Evolutionary conservation across 2,888 invertebrate genomes (phyloP), one percentile per base, ranked within the genome.

Genomic region (Nezara viridula): DNA sequence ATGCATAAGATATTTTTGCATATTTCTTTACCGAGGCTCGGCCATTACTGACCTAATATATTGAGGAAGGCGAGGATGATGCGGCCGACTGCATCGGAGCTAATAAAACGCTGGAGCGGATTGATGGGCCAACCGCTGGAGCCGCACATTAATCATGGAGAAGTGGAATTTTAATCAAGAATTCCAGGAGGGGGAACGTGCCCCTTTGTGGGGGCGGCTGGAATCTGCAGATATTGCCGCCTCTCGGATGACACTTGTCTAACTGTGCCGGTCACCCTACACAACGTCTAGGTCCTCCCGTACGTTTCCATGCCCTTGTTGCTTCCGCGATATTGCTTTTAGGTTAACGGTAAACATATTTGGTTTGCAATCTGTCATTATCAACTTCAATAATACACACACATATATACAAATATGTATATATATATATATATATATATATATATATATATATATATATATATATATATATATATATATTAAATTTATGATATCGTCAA

Each of bases 161-260:
- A 90, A 90, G 90, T 90, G 90, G 90, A 90, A 90, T 90, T 90
- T 90, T 90, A 90, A 90, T 90, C 90, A 90, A 90, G 90, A 89
- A 90, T 90, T 90, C 90, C 90, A 86, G 89, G 32, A 85, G 90
- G 88, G 52, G 86, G 60, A 60, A 24, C n/a, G 12, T 24, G 24
- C n/a, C 81, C 81, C 44, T 81, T 81, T 44, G 44, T 44, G 81
- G 81, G n/a, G 3, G 40, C n/a, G 21, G 4, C 66, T 81, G 81
- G 81, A 81, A 81, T 81, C 81, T 47, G n/a, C 81, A 81, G 81
- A 81, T 81, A 81, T 77, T 77, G 66, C 77, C 81, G 66, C 44
- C 88, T 27, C 66, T 37, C 24, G 50, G 49, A 60, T 73, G 77
- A 66, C 81, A 66, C 77, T 77, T 77, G 47, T 81, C 50, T 52